Evolutionary conservation across 1,140 invertebrate genomes (phyloP).

Genomic region (Neodiprion pinetum): DNA sequence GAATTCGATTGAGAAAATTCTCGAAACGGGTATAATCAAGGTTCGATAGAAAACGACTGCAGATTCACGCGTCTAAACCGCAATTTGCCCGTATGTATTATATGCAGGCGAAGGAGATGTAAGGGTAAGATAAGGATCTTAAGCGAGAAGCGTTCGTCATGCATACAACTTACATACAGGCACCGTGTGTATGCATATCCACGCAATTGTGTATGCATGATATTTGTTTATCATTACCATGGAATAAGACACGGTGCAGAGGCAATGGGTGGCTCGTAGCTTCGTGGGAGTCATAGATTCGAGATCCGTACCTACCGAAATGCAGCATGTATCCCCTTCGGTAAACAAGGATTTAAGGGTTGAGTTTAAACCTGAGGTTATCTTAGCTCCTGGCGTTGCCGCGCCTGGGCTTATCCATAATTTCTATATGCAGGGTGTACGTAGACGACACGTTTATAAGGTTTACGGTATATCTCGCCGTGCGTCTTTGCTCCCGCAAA

Average conservation of each 20-base stretch:
- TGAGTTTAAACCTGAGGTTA: not conserved
- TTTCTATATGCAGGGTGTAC: not conserved
- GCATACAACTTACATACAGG: too few species aligned
- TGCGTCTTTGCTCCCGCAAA: not conserved
- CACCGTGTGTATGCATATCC: not conserved
- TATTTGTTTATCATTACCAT: conserved; percentile 1
- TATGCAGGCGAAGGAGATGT: too few species aligned
- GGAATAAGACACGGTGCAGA: not conserved
- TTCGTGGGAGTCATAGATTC: not conserved
- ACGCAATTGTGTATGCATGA: not conserved
- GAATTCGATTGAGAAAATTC: too few species aligned
- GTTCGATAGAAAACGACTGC: too few species aligned
- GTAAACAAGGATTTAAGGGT: conserved; percentile 5
- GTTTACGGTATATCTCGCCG: not conserved
- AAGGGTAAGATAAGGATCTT: too few species aligned
- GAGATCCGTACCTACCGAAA: not conserved
- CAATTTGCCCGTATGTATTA: too few species aligned
- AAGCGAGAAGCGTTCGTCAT: too few species aligned
- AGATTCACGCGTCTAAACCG: too few species aligned
- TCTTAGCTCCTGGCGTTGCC: not conserved
- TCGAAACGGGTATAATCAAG: too few species aligned
- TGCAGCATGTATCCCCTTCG: not conserved
- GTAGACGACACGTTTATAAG: not conserved
- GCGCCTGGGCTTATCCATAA: not conserved
- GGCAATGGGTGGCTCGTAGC: not conserved